Conservation (phyloP, 2,113 vertebrate species). For the Peromyscus californicus region DNA sequence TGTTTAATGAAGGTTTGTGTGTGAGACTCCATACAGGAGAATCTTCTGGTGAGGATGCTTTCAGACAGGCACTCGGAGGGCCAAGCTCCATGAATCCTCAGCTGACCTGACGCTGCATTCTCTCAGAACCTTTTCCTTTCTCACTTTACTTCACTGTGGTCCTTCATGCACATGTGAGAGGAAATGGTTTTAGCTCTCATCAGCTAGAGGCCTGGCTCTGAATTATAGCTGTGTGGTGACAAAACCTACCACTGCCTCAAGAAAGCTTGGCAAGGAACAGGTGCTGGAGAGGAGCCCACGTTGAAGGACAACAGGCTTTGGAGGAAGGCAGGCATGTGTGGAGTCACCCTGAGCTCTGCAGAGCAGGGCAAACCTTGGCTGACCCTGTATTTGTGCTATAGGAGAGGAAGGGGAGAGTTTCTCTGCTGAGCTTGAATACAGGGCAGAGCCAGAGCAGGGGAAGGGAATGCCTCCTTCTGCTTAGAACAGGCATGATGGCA, state of each 20-base stretch:
- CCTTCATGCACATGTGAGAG: neutral
- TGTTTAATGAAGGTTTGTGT: neutral
- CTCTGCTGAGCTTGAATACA: neutral
- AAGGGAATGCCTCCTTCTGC: neutral
- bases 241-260: conserved; percentile 43
- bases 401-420: neutral
- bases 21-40: neutral
- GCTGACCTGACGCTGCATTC: conserved; percentile 22
- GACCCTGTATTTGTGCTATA: neutral
- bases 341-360: neutral
- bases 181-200: conserved; percentile 71
- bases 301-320: conserved; percentile 30
- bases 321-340: conserved; percentile 4
- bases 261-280: conserved; percentile 46
- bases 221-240: conserved; percentile 59
- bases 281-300: conserved; percentile 53
- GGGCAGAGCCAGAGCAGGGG: neutral
- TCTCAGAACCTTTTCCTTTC: conserved; percentile 55
- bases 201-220: conserved; percentile 69
- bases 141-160: conserved; percentile 47
- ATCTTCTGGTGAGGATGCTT: neutral
- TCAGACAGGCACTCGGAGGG: neutral
- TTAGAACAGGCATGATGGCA: neutral
- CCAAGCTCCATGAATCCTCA: neutral
- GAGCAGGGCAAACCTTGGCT: neutral